Conservation (phyloP, 2,888 invertebrate species). For the Maniola hyperantus region DNA sequence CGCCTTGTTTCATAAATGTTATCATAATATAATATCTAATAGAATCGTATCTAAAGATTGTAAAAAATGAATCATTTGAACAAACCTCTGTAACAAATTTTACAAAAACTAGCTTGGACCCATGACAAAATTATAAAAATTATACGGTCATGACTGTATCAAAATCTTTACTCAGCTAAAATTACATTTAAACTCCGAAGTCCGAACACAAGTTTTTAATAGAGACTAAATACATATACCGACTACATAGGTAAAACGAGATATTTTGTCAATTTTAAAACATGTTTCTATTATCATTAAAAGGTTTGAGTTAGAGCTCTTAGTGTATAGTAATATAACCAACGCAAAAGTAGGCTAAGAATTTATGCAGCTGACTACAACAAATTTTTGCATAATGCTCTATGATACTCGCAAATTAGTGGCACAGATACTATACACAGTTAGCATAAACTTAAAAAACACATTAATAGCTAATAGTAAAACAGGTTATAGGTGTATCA, state of each 20-base stretch:
- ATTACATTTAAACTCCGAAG: too few species aligned
- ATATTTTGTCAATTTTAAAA: too few species aligned
- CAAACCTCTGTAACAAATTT: not conserved
- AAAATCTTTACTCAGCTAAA: too few species aligned
- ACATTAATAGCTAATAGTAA: not conserved
- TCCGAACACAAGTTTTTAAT: too few species aligned
- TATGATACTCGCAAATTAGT: constrained; percentile 30
- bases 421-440: constrained; percentile 28
- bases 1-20: constrained; percentile 27
- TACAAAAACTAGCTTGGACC: not conserved
- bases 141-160: too few species aligned
- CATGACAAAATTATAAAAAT: too few species aligned
- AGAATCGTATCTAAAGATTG: not conserved
- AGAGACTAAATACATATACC: too few species aligned
- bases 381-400: constrained; percentile 38
- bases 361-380: constrained; percentile 31
- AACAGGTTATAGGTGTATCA: not conserved
- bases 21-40: constrained; percentile 10
- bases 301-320: not conserved
- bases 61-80: not conserved
- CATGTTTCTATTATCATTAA: too few species aligned
- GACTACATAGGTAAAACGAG: too few species aligned
- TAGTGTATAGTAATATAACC: constrained; percentile 18
- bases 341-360: constrained; percentile 29
- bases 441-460: constrained; percentile 10